These are phyloP conservation scores for Hirtodrosophila confusa DNA, from an alignment of 2,888 invertebrate genomes.

Conservation along the genomic window DNA sequence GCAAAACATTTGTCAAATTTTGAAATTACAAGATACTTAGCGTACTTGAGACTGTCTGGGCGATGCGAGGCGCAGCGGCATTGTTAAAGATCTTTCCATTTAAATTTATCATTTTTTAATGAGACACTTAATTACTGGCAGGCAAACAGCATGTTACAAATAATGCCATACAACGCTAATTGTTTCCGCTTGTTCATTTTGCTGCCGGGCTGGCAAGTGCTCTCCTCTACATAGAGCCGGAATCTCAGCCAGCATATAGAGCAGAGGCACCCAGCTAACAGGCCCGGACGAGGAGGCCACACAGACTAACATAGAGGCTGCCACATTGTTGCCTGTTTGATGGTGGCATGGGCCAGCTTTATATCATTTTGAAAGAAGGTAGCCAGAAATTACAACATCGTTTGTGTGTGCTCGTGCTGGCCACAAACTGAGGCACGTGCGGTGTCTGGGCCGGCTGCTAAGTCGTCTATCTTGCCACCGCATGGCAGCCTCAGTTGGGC, in stretches of 20 bases:
- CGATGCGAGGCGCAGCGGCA: slow-evolving; percentile 8
- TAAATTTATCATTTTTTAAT: slow-evolving; percentile 80
- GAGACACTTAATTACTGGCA: slow-evolving; percentile 74
- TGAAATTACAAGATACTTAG: slow-evolving; percentile 27
- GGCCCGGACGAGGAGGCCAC: slow-evolving; percentile 16
- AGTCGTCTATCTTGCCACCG: slow-evolving; percentile 64
- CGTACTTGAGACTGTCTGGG: slow-evolving; percentile 49
- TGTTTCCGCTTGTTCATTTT: slow-evolving; percentile 79
- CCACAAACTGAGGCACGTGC: slow-evolving; percentile 62
- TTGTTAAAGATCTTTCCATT: slow-evolving; percentile 68
- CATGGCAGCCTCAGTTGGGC: slow-evolving; percentile 37
- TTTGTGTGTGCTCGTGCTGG: slow-evolving; percentile 36
- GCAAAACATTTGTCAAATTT: slow-evolving; percentile 21
- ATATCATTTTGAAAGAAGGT: slow-evolving; percentile 65
- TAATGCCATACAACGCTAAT: slow-evolving; percentile 75
- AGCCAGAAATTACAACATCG: slow-evolving; percentile 65
- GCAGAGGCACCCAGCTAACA: background rate
- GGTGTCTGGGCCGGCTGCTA: slow-evolving; percentile 38
- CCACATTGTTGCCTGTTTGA: slow-evolving; percentile 41
- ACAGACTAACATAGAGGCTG: slow-evolving; percentile 29
- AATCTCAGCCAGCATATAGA: slow-evolving; percentile 25
- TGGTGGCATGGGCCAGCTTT: slow-evolving; percentile 41
- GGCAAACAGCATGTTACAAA: slow-evolving; percentile 75
- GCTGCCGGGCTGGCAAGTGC: slow-evolving; percentile 33
- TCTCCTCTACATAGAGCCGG: background rate